These are phyloP conservation scores for Coleophora deauratella DNA, from an alignment of 2,888 invertebrate species.

Conservation along the genomic window DNA sequence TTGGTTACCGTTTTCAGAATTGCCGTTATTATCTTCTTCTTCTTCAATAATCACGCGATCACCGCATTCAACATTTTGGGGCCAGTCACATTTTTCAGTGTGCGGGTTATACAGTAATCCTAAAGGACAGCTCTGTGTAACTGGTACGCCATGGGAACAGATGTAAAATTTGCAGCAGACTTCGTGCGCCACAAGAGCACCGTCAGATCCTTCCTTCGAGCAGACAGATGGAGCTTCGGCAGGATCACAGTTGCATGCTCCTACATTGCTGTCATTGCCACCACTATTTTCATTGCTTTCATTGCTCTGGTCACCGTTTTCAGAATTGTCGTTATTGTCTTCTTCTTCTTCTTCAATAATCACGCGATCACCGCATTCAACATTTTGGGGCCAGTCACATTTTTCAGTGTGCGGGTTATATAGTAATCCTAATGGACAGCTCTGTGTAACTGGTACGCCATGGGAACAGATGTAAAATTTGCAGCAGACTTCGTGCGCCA, in stretches of 20 bases:
- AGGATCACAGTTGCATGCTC: constrained; percentile 24
- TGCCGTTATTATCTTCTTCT: constrained; percentile 20
- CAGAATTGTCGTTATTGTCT: constrained; percentile 6
- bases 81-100: constrained; percentile 32
- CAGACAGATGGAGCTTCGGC: constrained; percentile 30
- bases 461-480: constrained; percentile 30
- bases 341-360: constrained; percentile 11
- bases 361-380: constrained; percentile 26
- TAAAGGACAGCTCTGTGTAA: constrained; percentile 21
- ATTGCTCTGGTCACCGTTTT: constrained; percentile 13
- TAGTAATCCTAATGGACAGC: constrained; percentile 24
- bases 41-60: constrained; percentile 21
- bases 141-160: constrained; percentile 25
- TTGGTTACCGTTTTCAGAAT: constrained; percentile 10
- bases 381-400: constrained; percentile 35
- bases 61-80: constrained; percentile 29
- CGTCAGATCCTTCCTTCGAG: constrained; percentile 23
- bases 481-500: constrained; percentile 32
- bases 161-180: constrained; percentile 36
- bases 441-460: constrained; percentile 21
- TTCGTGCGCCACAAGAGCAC: constrained; percentile 30
- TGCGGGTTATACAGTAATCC: constrained; percentile 27
- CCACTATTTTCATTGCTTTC: constrained; percentile 4
- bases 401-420: constrained; percentile 24
- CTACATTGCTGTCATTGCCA: constrained; percentile 2